Evolutionary conservation across 1,140 invertebrate species (phyloP).

Genomic region (Zaprionus gabonicus): DNA sequence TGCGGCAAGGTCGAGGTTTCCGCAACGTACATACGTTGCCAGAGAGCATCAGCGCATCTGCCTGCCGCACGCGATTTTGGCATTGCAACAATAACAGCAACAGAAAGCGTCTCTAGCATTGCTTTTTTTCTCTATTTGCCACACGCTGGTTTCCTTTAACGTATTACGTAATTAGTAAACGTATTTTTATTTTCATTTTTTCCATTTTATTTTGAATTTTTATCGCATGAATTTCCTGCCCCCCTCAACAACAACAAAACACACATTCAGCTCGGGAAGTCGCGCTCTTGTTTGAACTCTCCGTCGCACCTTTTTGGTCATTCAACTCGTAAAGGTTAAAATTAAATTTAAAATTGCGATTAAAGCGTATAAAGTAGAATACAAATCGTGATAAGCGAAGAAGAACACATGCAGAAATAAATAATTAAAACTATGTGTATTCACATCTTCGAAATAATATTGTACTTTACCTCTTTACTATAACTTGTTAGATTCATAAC

Average conservation of each 20-base stretch:
- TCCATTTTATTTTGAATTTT: slow-evolving; percentile 60
- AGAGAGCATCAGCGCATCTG: slow-evolving; percentile 51
- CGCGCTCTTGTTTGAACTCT: slow-evolving; percentile 56
- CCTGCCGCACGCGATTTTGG: slow-evolving; percentile 60
- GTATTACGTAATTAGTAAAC: slow-evolving; percentile 73
- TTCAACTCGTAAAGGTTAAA: slow-evolving; percentile 43
- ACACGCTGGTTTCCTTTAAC: slow-evolving; percentile 49
- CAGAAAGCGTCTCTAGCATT: slow-evolving; percentile 19
- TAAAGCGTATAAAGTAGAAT: not conserved
- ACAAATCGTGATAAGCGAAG: not conserved
- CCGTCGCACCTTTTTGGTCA: slow-evolving; percentile 52
- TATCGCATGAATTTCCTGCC: slow-evolving; percentile 64
- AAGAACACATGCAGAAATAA: not conserved
- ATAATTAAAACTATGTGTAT: not conserved
- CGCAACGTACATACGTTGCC: slow-evolving; percentile 30
- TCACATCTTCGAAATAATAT: no score
- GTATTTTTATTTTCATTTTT: slow-evolving; percentile 36
- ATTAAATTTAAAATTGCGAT: not conserved
- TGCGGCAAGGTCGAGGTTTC: slow-evolving; percentile 67
- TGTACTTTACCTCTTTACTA: no score
- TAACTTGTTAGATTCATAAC: no score
- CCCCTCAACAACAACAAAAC: slow-evolving; percentile 14
- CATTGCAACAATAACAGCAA: slow-evolving; percentile 20
- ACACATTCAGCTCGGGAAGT: slow-evolving; percentile 40
- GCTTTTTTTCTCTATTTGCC: slow-evolving; percentile 65